Conservation (phyloP, 2,888 invertebrate species). For the Argyresthia goedartella region DNA sequence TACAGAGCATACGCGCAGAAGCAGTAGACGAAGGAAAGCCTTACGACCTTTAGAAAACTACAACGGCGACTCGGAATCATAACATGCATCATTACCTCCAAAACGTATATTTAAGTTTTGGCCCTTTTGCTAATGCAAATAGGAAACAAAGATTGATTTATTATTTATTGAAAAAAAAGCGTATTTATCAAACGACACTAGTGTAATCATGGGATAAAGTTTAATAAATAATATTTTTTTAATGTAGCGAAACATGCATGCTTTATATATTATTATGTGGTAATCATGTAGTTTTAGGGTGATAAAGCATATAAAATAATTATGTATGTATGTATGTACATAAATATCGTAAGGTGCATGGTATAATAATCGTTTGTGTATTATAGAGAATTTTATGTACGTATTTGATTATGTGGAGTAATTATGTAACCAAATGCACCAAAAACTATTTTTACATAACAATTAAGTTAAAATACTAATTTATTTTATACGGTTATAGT, state of each 20-base stretch:
- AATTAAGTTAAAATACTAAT: background rate
- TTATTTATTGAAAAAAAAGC: slow-evolving; percentile 10
- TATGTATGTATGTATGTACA: slow-evolving; percentile 24
- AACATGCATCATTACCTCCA: slow-evolving; percentile 18
- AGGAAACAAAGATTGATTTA: slow-evolving; percentile 24
- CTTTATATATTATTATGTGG: slow-evolving; percentile 11
- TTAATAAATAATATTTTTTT: slow-evolving; percentile 12
- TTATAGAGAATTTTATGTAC: slow-evolving; percentile 10
- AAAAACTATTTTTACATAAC: slow-evolving; percentile 15
- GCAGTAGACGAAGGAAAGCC: slow-evolving; percentile 29
- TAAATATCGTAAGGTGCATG: slow-evolving; percentile 20
- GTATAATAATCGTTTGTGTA: slow-evolving; percentile 17
- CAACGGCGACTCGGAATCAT: slow-evolving; percentile 35
- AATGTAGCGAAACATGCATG: slow-evolving; percentile 12
- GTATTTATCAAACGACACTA: slow-evolving; percentile 28
- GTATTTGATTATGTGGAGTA: slow-evolving; percentile 15
- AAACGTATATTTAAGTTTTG: slow-evolving; percentile 21
- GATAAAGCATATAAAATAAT: slow-evolving; percentile 8
- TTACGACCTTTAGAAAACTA: slow-evolving; percentile 51
- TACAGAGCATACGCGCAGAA: slow-evolving; percentile 67
- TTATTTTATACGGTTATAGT: slow-evolving; percentile 18
- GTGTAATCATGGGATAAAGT: slow-evolving; percentile 10
- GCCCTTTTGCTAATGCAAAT: slow-evolving; percentile 28
- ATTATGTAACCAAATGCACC: slow-evolving; percentile 13
- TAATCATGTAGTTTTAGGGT: slow-evolving; percentile 4